Percentiles rank a stretch among this genome's conserved stretches.
Evolutionary conservation across 2,888 invertebrate genomes (phyloP).

Genomic region (Orthonychiurus folsomi): DNA sequence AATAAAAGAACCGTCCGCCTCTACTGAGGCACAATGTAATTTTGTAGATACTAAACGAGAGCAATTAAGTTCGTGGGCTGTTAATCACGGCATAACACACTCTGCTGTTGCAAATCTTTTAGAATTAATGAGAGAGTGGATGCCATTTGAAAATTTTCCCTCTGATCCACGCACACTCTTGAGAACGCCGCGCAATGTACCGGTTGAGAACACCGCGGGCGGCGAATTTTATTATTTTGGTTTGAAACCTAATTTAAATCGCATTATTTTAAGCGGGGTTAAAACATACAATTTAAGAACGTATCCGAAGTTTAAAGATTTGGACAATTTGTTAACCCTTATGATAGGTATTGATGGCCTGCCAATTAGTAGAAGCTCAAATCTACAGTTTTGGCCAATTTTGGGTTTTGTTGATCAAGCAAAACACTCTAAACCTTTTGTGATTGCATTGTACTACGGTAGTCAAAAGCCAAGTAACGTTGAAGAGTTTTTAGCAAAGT

Average conservation of each 20-base stretch:
- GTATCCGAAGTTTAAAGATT: background rate
- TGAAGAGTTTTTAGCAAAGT: slow-evolving; percentile 3
- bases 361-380: slow-evolving; percentile 5
- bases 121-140: background rate
- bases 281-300: background rate
- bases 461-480: slow-evolving; percentile 9
- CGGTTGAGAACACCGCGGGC: background rate
- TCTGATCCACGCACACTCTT: slow-evolving; percentile 13
- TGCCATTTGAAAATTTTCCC: slow-evolving; percentile 4
- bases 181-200: slow-evolving; percentile 12
- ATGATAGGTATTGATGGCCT: slow-evolving; percentile 9
- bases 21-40: slow-evolving; percentile 3
- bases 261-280: background rate
- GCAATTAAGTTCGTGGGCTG: slow-evolving; percentile 5
- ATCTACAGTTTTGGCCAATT: slow-evolving; percentile 15
- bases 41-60: background rate
- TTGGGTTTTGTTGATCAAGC: slow-evolving; percentile 10
- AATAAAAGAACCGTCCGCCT: background rate
- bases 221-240: slow-evolving; percentile 22
- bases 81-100: slow-evolving; percentile 17
- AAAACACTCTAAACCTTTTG: background rate
- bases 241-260: background rate
- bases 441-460: slow-evolving; percentile 11
- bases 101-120: slow-evolving; percentile 14
- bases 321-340: slow-evolving; percentile 5